Conservation (phyloP, 2,797 vertebrate species). For the Onychomys arenicola region DNA sequence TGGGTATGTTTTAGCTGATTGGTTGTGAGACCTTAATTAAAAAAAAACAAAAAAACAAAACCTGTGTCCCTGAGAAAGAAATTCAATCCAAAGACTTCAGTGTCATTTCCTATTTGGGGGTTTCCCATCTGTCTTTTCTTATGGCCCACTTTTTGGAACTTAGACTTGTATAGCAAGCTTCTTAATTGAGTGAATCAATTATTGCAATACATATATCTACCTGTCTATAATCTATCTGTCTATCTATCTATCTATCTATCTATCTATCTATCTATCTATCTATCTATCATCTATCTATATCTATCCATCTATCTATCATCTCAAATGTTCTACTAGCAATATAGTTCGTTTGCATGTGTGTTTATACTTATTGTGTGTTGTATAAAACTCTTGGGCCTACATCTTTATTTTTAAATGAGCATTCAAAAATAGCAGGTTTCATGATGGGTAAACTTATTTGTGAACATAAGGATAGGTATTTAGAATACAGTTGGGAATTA, state of each 20-base stretch:
- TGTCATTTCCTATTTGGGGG: neutral
- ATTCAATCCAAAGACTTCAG: neutral
- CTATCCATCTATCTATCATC: neutral
- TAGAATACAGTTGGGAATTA: neutral
- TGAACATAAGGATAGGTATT: neutral
- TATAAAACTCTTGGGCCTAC: neutral
- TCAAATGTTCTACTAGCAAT: neutral
- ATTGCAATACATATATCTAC: neutral
- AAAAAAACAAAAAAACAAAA: neutral
- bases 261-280: neutral
- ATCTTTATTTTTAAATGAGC: neutral
- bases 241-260: neutral
- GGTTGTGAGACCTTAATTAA: neutral
- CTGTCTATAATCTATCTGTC: neutral
- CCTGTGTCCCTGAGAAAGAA: neutral
- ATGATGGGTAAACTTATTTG: neutral
- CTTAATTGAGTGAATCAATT: neutral
- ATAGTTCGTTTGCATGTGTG: neutral
- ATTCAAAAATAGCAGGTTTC: neutral
- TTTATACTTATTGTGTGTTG: neutral
- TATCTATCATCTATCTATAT: neutral
- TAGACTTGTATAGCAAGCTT: neutral
- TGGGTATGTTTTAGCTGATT: neutral
- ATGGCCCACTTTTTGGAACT: neutral
- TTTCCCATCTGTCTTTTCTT: neutral